These are phyloP conservation scores for Alsophila aescularia DNA, from an alignment of 2,888 invertebrate genomes.

Conservation along the genomic window DNA sequence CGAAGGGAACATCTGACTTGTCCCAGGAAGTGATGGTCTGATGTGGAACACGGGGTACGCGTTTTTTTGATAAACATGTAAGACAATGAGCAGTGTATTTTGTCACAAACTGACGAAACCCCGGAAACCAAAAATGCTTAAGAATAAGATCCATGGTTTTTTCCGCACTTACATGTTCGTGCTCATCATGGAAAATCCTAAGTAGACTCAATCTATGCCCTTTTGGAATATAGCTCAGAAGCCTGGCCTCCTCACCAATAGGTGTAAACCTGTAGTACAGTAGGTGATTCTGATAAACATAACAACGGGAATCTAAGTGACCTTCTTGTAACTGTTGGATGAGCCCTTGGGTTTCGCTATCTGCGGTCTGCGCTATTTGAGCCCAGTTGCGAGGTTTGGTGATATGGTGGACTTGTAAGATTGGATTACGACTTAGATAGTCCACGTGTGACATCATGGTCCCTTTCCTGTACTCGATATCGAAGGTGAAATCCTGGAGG, in stretches of 20 bases:
- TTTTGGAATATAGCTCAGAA: slow-evolving; percentile 41
- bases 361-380: slow-evolving; percentile 35
- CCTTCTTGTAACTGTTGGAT: too few species aligned
- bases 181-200: slow-evolving; percentile 41
- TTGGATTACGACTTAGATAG: too few species aligned
- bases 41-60: slow-evolving; percentile 24
- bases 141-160: too few species aligned
- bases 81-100: background rate
- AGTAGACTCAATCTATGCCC: slow-evolving; percentile 41
- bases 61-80: background rate
- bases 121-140: slow-evolving; percentile 41
- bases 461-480: slow-evolving; percentile 38
- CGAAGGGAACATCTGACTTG: too few species aligned
- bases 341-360: slow-evolving; percentile 35
- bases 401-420: background rate
- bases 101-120: slow-evolving; percentile 1
- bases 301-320: slow-evolving; percentile 32
- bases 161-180: slow-evolving; percentile 30
- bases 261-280: slow-evolving; percentile 29
- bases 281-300: slow-evolving; percentile 22
- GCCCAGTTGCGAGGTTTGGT: slow-evolving; percentile 32
- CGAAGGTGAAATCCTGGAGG: slow-evolving; percentile 41
- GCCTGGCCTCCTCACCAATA: slow-evolving; percentile 29
- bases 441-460: too few species aligned
- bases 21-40: too few species aligned